Base-by-base conservation (phyloP, 2,797 vertebrate species). In the Antrozous pallidus region DNA sequence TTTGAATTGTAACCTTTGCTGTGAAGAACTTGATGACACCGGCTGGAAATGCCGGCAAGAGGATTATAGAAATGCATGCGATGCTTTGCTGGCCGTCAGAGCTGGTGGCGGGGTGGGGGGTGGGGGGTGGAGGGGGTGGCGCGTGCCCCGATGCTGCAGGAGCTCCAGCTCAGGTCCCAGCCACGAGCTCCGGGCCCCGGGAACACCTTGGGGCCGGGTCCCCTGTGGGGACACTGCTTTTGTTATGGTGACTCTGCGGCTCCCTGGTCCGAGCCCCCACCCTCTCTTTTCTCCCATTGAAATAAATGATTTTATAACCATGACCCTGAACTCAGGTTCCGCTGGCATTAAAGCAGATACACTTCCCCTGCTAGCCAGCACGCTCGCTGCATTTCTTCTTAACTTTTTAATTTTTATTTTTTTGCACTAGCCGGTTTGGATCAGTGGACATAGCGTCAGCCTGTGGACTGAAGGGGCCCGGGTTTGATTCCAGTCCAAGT, bases 231-330 rank as follows among this genome's bases (percentile, higher is more conserved):
- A 94, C 75, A 28, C 73, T 36, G 38, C 54, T 94, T 80, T 84
- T 86, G 28, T 89, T 95, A 81, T 61, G 73, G 28, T 71, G 26
- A 86, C 74, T 70, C 45, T 79, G 67, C 45, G 81, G 40, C n/a
- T 86, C 36, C 80, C 81, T 65, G n/a, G 36, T 33, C 8, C 17
- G 58, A 31, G 26, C n/a, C 16, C 4, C 56, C 16, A 42, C 51
- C 24, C 20, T 12, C 61, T 71, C 67, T 65, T 42, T 87, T 26
- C 58, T 90, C 87, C 69, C 70, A 49, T 7, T 22, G 56, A 61
- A 88, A 78, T 73, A 31, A 88, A 92, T 95, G 77, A 75, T 93
- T 84, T 96, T 81, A 70, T 51, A 90, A 78, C 49, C 54, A 4
- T 88, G 88, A 91, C 75, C 92, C 51, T 79, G 67, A 88, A 90